Evolutionary conservation across 2,113 vertebrate species (phyloP).

Genomic region (Nyctibius bracteatus): DNA sequence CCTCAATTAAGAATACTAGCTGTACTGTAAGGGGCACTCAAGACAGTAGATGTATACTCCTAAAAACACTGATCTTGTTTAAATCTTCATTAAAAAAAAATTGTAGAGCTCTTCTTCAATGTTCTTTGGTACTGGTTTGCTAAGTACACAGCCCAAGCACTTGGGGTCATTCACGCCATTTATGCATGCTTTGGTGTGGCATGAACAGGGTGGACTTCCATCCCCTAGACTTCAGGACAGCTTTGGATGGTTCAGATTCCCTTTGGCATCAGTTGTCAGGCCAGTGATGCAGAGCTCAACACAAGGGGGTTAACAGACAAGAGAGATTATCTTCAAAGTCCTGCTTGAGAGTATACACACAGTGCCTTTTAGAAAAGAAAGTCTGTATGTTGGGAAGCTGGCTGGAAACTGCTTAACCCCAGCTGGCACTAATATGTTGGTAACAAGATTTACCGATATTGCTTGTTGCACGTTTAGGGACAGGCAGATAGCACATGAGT

Average conservation of each 20-base stretch:
- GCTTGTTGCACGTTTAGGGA: background rate
- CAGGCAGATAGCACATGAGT: background rate
- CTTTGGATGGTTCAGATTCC: background rate
- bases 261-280: background rate
- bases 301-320: background rate
- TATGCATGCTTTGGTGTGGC: background rate
- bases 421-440: background rate
- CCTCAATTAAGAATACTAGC: background rate
- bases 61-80: background rate
- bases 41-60: background rate
- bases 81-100: background rate
- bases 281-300: background rate
- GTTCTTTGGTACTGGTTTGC: background rate
- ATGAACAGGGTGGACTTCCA: background rate
- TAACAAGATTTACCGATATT: background rate
- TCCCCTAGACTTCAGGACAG: background rate
- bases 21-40: background rate
- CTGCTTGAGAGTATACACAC: background rate
- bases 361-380: background rate
- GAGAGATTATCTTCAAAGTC: background rate
- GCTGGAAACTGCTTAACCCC: background rate
- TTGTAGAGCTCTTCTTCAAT: background rate
- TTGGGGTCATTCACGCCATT: background rate
- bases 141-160: background rate
- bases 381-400: background rate